Conservation (phyloP, 2,888 invertebrate genomes). For the Smittia sp. region DNA sequence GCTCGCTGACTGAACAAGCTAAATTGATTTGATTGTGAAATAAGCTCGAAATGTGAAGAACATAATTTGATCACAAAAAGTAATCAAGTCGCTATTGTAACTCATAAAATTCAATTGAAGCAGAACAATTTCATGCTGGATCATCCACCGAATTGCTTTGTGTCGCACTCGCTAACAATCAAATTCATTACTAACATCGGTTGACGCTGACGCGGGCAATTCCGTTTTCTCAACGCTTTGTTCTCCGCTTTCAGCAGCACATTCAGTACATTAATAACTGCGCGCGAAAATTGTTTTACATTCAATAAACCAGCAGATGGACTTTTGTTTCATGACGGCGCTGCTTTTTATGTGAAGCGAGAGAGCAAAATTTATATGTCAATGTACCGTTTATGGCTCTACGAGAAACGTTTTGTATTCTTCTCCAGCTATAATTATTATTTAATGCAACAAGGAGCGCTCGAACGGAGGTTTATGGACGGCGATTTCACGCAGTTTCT, state of each 20-base stretch:
- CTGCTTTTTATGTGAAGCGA: background rate
- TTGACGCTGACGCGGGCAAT: background rate
- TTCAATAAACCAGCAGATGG: constrained; percentile 1
- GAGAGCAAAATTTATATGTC: background rate
- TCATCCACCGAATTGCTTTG: background rate
- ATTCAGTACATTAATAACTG: background rate
- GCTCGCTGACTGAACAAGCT: background rate
- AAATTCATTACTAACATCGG: background rate
- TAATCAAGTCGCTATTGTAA: background rate
- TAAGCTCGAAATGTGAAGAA: background rate
- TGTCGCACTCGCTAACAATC: background rate
- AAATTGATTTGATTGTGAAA: constrained; percentile 2
- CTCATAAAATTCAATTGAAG: constrained; percentile 8
- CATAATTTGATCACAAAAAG: background rate
- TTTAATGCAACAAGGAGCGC: background rate
- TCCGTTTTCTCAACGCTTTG: background rate
- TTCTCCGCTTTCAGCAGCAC: background rate
- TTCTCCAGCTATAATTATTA: background rate
- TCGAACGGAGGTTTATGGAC: too few species aligned
- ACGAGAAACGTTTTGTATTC: background rate
- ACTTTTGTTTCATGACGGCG: background rate
- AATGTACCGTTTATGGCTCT: background rate
- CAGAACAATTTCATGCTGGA: constrained; percentile 27
- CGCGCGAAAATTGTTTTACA: background rate
- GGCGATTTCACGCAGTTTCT: too few species aligned